Base-by-base conservation (phyloP, 2,888 invertebrate species). In the Eurytoma adleriae region DNA sequence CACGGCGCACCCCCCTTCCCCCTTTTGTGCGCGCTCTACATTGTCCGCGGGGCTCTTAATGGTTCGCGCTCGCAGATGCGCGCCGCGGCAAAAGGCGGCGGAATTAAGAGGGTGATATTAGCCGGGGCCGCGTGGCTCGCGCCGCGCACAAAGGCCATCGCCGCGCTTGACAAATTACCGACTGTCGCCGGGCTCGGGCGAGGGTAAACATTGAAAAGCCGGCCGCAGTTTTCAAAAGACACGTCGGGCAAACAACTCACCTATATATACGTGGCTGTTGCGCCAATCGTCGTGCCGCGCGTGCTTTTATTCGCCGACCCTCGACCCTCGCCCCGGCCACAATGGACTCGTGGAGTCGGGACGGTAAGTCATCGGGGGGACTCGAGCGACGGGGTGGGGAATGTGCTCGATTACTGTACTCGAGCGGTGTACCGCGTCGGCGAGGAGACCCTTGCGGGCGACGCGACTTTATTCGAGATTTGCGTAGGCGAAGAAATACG, bases 321-420 rank as follows among this genome's bases (percentile, higher is more conserved):
- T 40, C 18, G 52, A 16, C 18, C 52, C 54, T 10, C 64, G 27
- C 40, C 57, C 50, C 16, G 18, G 12, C n/a, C 52, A 54, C 50
- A 72, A 68, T 67, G 54, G 54, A 64, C 56, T 50, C 57, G 54
- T 61, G 56, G 54, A 48, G 40, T 14, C 30, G 68, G 24, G 52
- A 68, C 56, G 59, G 73, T 48, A 79, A 73, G 68, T 79, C 68
- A 79, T 69, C 54, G 62, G 27, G 7, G 50, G 24, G 24, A n/a
- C 27, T 54, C 0, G 27, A 59, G n/a, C 12, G 48, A 13, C 14
- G 27, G 40, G 40, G 40, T 10, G 10, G 0, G 40, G 40, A 40
- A 10, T 40, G 10, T 10, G 10, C 40, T 40, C 40, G 40, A 40
- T 40, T 40, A 10, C 30, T 30, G 30, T 30, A 30, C 7, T 30